Evolutionary conservation across 2,888 invertebrate genomes (phyloP), one percentile per base, ranked within the genome.

Genomic region (Zhengitettix transpicula): DNA sequence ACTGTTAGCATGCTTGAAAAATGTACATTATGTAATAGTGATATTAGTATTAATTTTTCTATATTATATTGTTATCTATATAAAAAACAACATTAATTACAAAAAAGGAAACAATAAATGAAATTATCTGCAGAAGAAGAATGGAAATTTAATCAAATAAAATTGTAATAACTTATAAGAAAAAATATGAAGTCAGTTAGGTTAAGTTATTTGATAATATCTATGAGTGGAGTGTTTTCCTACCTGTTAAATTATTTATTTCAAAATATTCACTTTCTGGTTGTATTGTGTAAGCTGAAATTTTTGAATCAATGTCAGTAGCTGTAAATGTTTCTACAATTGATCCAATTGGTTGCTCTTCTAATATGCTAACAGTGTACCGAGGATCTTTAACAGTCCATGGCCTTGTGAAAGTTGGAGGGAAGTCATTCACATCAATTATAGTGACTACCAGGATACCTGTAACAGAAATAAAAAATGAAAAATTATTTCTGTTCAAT

Each of bases 311-410:
- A 61, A 79, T 80, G 69, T 94, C 94, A 0, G 81, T 82, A 0
- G 91, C 92, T 14, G 81, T 79, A 68, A 88, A 84, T 0, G 87
- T 88, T 52, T 83, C 81, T 3, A 93, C 81, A 10, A 86, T 77
- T 0, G 89, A 84, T 10, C 89, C 91, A 0, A 83, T 71, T 0
- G 91, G 89, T 69, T 89, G 87, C 68, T 92, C 93, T 71, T 94
- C 93, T 58, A 83, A 78, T 66, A 91, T 77, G 70, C 83, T 81
- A 58, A 85, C 72, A 56, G 76, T 75, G 64, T 85, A 83, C 55
- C 76, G 71, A 0, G 87, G 85, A 65, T 80, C 77, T 54, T 81
- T 79, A 14, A 73, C 71, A 0, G 82, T 83, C 87, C 88, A 87
- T 0, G 87, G 87, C n/a, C 78, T 76, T 61, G 79, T 73, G 68